A percentile compares a stretch with the other conserved stretches of the same genome.
These are phyloP conservation scores for Benitochromis conjunctus DNA, from an alignment of 2,113 vertebrate species.

Conservation along the genomic window DNA sequence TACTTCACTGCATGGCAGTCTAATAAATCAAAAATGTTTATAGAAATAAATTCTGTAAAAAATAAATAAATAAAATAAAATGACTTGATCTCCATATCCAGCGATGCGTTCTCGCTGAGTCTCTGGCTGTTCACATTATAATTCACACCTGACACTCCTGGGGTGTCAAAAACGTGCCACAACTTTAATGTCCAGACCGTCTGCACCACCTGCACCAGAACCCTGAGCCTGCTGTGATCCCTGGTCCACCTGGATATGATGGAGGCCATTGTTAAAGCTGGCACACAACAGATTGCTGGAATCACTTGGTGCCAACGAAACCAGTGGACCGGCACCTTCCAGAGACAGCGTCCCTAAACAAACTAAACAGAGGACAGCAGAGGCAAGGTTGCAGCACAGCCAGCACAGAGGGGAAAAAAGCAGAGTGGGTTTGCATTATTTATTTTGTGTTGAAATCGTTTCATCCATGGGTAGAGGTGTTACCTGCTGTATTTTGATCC, in stretches of 20 bases:
- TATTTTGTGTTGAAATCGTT: background rate
- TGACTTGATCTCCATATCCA: background rate
- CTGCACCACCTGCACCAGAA: slow-evolving; percentile 20
- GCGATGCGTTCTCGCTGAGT: background rate
- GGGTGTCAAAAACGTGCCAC: slow-evolving; percentile 57
- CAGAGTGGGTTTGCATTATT: background rate
- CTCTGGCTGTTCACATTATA: background rate
- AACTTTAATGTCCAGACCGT: slow-evolving; percentile 47
- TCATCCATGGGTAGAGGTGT: background rate
- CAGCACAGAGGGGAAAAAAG: background rate
- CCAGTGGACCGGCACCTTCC: slow-evolving; percentile 82
- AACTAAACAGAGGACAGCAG: slow-evolving; percentile 51
- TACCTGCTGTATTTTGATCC: slow-evolving; percentile 88
- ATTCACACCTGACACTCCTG: background rate
- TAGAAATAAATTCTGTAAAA: slow-evolving; percentile 3
- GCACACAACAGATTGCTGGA: slow-evolving; percentile 81
- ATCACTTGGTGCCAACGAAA: slow-evolving; percentile 78
- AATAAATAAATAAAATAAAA: background rate
- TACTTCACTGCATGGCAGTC: slow-evolving; percentile 2
- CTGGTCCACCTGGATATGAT: slow-evolving; percentile 73
- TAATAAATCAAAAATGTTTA: background rate
- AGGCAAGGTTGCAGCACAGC: background rate
- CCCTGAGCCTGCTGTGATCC: slow-evolving; percentile 36
- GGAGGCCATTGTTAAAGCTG: slow-evolving; percentile 81
- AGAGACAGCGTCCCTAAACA: slow-evolving; percentile 82